Evolutionary conservation across 35 echinoderm and acorn worm genomes (phyloP).

Genomic region (Amphiura filiformis): DNA sequence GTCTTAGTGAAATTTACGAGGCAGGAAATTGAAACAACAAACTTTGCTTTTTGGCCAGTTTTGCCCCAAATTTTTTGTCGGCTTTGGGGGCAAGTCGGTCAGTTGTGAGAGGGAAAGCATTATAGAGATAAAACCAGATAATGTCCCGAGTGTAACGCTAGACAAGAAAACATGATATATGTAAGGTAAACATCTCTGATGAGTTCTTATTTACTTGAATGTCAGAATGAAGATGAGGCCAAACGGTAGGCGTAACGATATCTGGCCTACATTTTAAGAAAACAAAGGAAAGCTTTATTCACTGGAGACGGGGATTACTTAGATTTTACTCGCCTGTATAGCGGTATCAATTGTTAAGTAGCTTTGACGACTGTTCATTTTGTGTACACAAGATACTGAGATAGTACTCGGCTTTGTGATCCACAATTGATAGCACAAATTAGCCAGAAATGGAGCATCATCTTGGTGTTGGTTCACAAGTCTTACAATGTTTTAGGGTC

Average conservation of each 20-base stretch:
- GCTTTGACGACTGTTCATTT: too few relatives aligned
- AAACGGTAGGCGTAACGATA: not conserved
- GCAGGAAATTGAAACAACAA: constrained; percentile 11
- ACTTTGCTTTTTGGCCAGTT: not conserved
- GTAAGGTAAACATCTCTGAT: not conserved
- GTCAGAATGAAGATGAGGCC: not conserved
- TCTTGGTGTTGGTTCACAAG: not conserved
- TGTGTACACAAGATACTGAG: too few relatives aligned
- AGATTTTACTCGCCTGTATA: too few relatives aligned
- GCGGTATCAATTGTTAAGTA: too few relatives aligned
- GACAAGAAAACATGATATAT: not conserved
- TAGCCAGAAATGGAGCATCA: not conserved
- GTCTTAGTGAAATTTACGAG: not conserved
- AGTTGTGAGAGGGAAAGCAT: not conserved
- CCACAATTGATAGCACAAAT: too few relatives aligned
- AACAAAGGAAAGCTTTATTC: too few relatives aligned
- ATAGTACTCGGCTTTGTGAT: too few relatives aligned
- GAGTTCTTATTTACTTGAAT: not conserved
- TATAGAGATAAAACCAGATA: not conserved
- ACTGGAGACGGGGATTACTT: too few relatives aligned
- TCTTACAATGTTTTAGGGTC: not conserved
- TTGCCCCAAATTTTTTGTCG: not conserved
- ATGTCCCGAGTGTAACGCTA: not conserved
- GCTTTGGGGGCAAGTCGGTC: not conserved
- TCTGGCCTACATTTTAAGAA: not conserved